A percentile compares a stretch with the other conserved stretches of the same genome.
phyloP scores from a whole-genome alignment of 2,888 invertebrate genomes.

The Erebia palarica region DNA sequence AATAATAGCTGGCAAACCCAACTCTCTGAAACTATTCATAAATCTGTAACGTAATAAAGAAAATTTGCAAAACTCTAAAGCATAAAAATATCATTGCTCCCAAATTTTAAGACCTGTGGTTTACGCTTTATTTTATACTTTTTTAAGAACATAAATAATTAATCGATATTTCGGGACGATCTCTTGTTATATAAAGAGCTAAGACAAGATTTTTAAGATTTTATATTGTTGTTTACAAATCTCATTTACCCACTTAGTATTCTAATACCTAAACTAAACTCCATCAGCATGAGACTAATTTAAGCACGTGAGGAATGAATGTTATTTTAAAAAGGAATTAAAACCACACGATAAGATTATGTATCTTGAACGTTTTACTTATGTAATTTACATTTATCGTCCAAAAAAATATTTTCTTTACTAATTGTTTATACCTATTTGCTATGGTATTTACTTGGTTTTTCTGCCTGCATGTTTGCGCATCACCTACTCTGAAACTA shows the following conservation, averaged over 20 bases:
- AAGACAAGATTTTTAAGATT: neutral
- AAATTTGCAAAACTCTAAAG: too few species aligned
- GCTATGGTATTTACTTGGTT: too few species aligned
- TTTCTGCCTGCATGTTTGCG: too few species aligned
- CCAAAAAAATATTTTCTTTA: neutral
- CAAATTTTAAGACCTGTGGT: too few species aligned
- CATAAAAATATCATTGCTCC: too few species aligned
- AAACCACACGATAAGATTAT: slow-evolving; percentile 13
- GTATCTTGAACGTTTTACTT: slow-evolving; percentile 7
- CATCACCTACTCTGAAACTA: too few species aligned
- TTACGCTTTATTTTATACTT: too few species aligned
- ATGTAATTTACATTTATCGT: slow-evolving; percentile 7
- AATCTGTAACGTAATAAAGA: too few species aligned
- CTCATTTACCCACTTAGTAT: neutral
- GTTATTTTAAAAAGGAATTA: neutral
- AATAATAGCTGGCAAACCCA: too few species aligned
- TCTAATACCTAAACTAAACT: neutral
- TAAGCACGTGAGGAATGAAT: slow-evolving; percentile 16
- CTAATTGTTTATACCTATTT: neutral
- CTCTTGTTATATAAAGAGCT: neutral
- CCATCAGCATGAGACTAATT: neutral
- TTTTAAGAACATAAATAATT: too few species aligned
- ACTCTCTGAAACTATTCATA: too few species aligned
- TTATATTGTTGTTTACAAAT: neutral
- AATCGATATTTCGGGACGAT: neutral